Evolutionary conservation across 2,113 vertebrate genomes (phyloP), one percentile per base, ranked within the genome.

Genomic region (Tragelaphus buxtoni): DNA sequence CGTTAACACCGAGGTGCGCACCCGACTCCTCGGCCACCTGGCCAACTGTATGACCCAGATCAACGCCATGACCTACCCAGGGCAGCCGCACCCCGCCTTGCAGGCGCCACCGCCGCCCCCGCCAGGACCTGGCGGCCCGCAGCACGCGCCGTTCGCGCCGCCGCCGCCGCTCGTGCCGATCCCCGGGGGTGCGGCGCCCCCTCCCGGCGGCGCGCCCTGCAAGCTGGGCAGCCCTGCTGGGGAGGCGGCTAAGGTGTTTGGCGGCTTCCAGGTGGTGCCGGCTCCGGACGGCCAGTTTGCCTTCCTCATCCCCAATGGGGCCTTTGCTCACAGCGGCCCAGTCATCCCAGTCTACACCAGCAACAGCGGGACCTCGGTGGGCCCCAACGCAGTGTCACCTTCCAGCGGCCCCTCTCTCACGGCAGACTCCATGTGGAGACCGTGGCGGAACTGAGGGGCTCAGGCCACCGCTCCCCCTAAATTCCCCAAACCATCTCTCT

Each of bases 41-140:
- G 99, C 99, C 98, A 99, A 99, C 99, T 99, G 99, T 99, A 99
- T 99, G 99, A 99, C 99, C 88, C 99, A 99, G 99, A 99, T 99
- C 98, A 99, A 99, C 98, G 99, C 99, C 93, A 99, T 99, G 99
- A 99, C 99, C 98, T 99, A 99, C 97, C 99, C 99, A 0, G 99
- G 99, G 1, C 99, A 99, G 95, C 99, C 99, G 1, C 99, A 99
- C 53, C 99, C 99, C 60, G 96, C 98, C 45, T 98, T 99, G 0
- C 99, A 99, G 98, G 99, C 99, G 0, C 91, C 99, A 39, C 96
- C 98, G 9, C 95, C 98, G 30, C 99, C 98, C 55, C 98, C 98
- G 45, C 98, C 99, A 0, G 99, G 99, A 0, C 99, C 99, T 0
- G 97, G 95, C 45, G 98, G 99, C 0, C 98, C 99, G n/a, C 99